Conservation (phyloP, 2,113 vertebrate species). For the Halichoeres trimaculatus region DNA sequence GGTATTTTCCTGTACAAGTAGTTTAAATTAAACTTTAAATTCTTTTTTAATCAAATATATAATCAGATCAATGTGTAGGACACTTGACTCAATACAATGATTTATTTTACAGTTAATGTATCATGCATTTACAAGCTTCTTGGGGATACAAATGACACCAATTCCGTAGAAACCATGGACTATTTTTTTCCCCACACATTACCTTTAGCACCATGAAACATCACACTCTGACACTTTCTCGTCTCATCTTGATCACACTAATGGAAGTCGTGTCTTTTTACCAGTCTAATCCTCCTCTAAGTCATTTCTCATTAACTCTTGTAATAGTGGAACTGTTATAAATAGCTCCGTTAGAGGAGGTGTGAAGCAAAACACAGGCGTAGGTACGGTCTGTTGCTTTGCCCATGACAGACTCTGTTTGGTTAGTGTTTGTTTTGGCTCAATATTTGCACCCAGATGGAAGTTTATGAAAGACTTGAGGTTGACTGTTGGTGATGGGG, state of each 20-base stretch:
- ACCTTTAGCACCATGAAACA: too few species aligned
- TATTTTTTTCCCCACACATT: too few species aligned
- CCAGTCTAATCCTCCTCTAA: not conserved
- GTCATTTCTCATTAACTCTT: not conserved
- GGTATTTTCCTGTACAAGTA: too few species aligned
- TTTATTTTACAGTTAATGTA: too few species aligned
- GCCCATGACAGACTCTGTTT: not conserved
- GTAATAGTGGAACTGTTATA: not conserved
- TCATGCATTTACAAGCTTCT: too few species aligned
- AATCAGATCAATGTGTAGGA: too few species aligned
- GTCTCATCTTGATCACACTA: not conserved
- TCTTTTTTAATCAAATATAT: too few species aligned
- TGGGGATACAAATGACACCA: too few species aligned
- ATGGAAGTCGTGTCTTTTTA: not conserved
- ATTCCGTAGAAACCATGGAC: too few species aligned
- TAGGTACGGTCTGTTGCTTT: not conserved
- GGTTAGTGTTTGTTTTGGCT: not conserved
- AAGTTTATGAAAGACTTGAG: not conserved
- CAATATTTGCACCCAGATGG: not conserved
- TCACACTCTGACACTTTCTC: not conserved
- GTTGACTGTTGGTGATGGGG: not conserved
- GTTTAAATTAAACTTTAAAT: too few species aligned
- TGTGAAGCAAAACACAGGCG: not conserved
- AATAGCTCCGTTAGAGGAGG: not conserved
- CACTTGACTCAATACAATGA: too few species aligned